phyloP scores from a whole-genome alignment of 2,888 invertebrate genomes.

The Stenodema calcarata region DNA sequence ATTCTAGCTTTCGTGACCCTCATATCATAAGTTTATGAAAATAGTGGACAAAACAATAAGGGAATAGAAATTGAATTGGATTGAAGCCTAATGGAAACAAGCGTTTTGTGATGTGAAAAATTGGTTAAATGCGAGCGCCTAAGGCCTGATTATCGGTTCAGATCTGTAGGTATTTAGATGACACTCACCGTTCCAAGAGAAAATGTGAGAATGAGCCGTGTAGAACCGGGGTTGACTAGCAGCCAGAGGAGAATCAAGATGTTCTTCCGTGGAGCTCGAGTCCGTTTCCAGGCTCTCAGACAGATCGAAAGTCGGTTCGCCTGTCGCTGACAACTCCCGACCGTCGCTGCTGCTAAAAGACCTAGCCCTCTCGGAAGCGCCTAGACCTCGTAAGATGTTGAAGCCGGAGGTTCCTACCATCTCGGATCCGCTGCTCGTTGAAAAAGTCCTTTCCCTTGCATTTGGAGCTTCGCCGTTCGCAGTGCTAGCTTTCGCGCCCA shows the following conservation, averaged over 20 bases:
- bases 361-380: constrained; percentile 81
- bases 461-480: constrained; percentile 75
- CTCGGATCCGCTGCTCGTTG: constrained; percentile 74
- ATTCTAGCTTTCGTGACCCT: no score
- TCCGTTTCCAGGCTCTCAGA: constrained; percentile 72
- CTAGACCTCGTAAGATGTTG: constrained; percentile 73
- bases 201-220: constrained; percentile 89
- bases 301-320: constrained; percentile 69
- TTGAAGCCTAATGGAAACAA: no score
- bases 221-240: constrained; percentile 74
- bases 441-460: constrained; percentile 77
- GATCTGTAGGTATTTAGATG: no score
- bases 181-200: constrained; percentile 77
- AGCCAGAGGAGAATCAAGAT: constrained; percentile 62
- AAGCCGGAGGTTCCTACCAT: constrained; percentile 69
- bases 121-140: no score
- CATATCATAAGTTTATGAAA: no score
- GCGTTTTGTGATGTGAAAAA: no score
- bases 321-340: constrained; percentile 70
- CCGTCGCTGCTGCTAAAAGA: constrained; percentile 64
- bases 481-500: constrained; percentile 87
- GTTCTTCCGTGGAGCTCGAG: constrained; percentile 72
- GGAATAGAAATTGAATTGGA: no score
- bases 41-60: no score
- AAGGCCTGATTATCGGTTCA: no score